These are phyloP conservation scores for Trypoxylus dichotomus DNA, from an alignment of 1,140 invertebrate species.

Conservation along the genomic window DNA sequence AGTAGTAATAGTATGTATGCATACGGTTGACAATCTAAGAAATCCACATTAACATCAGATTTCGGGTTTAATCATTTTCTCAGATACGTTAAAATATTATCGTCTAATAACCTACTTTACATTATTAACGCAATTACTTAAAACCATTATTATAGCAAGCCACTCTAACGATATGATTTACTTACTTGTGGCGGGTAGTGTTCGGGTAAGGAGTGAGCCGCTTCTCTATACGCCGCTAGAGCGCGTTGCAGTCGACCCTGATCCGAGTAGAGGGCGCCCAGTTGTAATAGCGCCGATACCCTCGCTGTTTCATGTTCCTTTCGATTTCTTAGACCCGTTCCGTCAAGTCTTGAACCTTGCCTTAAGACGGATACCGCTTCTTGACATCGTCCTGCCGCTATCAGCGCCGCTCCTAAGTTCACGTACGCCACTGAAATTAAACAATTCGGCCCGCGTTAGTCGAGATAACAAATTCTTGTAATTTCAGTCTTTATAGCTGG, in stretches of 20 bases:
- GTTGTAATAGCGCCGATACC: slow-evolving; percentile 87
- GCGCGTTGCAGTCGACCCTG: slow-evolving; percentile 82
- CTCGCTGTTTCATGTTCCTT: slow-evolving; percentile 86
- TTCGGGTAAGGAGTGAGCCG: slow-evolving; percentile 76
- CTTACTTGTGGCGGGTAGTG: slow-evolving; percentile 80
- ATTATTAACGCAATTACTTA: background rate
- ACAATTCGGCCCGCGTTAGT: slow-evolving; percentile 31
- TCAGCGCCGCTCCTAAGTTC: slow-evolving; percentile 87
- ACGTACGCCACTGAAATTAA: slow-evolving; percentile 87
- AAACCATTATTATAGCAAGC: background rate
- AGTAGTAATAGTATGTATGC: no score
- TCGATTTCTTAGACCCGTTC: slow-evolving; percentile 84
- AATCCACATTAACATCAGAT: background rate
- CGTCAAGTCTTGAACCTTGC: slow-evolving; percentile 81
- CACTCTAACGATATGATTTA: slow-evolving; percentile 30
- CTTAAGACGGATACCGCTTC: slow-evolving; percentile 83
- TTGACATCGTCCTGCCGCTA: slow-evolving; percentile 75
- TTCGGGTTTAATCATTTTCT: background rate
- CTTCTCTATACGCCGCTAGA: slow-evolving; percentile 86
- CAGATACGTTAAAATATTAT: background rate
- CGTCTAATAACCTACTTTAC: background rate
- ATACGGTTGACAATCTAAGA: no score
- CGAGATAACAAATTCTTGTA: background rate
- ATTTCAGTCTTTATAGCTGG: background rate
- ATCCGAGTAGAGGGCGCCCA: slow-evolving; percentile 87